A percentile compares a stretch with the other conserved stretches of the same genome.
Conservation (phyloP, 92 coral and sea anemone genomes). For the Palythoa heliodiscus region DNA sequence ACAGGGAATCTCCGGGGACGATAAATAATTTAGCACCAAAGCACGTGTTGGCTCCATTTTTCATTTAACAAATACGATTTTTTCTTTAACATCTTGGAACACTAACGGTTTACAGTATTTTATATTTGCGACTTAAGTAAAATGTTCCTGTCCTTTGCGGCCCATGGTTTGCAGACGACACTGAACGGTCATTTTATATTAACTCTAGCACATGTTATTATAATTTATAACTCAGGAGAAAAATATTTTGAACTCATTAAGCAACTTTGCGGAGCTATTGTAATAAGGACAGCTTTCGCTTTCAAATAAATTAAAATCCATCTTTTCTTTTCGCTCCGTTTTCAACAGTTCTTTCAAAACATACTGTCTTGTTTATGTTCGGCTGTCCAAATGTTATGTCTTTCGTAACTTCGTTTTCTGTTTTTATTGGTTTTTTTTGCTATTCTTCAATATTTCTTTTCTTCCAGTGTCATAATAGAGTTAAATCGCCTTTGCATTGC, state of each 20-base stretch:
- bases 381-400: neutral
- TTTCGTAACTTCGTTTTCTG: neutral
- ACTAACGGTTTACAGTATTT: neutral
- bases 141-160: neutral
- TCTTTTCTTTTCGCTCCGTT: neutral
- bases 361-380: neutral
- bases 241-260: neutral
- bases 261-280: neutral
- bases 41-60: slow-evolving; percentile 18
- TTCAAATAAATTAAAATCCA: neutral
- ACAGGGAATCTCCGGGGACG: slow-evolving; percentile 39
- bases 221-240: neutral
- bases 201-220: neutral
- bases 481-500: neutral
- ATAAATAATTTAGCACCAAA: slow-evolving; percentile 19
- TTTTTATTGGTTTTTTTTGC: neutral
- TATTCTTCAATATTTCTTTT: neutral
- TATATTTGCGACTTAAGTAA: neutral
- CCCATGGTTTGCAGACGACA: neutral
- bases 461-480: neutral
- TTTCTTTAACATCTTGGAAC: neutral
- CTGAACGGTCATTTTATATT: neutral
- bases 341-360: neutral
- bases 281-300: neutral
- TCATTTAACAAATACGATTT: neutral